These are phyloP conservation scores for Heliconius sara DNA, from an alignment of 2,888 invertebrate genomes.

Conservation along the genomic window DNA sequence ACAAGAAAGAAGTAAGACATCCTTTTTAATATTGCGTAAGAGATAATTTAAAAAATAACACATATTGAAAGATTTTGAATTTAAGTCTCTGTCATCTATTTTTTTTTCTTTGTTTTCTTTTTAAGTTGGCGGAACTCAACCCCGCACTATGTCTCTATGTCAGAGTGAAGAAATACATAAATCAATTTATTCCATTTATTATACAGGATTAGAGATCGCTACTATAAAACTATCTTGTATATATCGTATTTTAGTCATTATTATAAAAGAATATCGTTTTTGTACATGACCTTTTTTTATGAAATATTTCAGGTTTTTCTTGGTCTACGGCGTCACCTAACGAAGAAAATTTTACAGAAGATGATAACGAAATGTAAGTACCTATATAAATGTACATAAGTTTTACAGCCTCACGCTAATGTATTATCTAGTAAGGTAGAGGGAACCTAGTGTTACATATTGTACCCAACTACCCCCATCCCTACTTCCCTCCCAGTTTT, in stretches of 20 bases:
- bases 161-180: too few relatives aligned
- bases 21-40: too few relatives aligned
- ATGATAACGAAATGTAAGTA: slow-evolving; percentile 55
- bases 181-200: background rate
- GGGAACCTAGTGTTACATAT: too few relatives aligned
- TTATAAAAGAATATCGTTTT: background rate
- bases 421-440: too few relatives aligned
- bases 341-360: slow-evolving; percentile 55
- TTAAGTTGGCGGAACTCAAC: too few relatives aligned
- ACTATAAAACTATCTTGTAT: background rate
- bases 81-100: too few relatives aligned
- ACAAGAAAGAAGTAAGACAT: too few relatives aligned
- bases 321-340: slow-evolving; percentile 51
- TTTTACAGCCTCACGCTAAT: too few relatives aligned
- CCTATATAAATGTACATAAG: background rate
- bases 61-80: too few relatives aligned
- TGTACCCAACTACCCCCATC: background rate
- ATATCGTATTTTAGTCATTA: background rate
- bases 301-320: slow-evolving; percentile 40
- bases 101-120: too few relatives aligned
- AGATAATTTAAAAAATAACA: too few relatives aligned
- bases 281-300: background rate
- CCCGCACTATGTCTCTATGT: too few relatives aligned
- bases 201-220: background rate
- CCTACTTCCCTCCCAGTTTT: background rate